Base-by-base conservation (phyloP, 2,888 invertebrate genomes). In the Heliconius aoede region DNA sequence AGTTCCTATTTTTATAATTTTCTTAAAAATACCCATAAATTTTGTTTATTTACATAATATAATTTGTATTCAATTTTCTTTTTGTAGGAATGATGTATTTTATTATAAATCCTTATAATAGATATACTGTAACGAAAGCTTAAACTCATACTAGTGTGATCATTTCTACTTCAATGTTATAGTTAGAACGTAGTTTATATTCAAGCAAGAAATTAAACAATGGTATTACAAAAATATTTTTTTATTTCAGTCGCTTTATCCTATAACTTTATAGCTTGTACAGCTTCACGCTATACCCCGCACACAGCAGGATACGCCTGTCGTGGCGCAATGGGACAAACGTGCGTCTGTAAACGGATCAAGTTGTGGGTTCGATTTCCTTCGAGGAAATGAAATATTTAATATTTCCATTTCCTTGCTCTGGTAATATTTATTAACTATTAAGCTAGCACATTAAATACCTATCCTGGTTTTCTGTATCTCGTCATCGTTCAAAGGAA, bases 1-100 rank as follows among this genome's bases (percentile, higher is more conserved):
- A 73, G 72, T 72, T 77, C 74, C 73, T 73, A 73, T 68, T 76
- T 75, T 62, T 21, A 55, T 61, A 15, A n/a, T 46, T 26, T 40
- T 61, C 24, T 60, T 26, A 58, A 32, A 36, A 40, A 21, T 21
- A 36, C 13, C 18, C 36, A 32, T n/a, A n/a, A n/a, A 13, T 36
- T 40, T 36, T 71, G 24, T 36, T 32, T 26, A 69, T 30, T 26
- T 9, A 18, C 18, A 30, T 46, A 46, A 28, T 64, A 55, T 51
- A 4, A 36, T 55, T 32, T 65, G 26, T 73, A 58, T 2, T 21
- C 30, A 51, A 21, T n/a, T 51, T n/a, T 30, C n/a, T n/a, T n/a
- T 51, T 69, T 32, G 24, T 55, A 69, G 55, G 1, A 8, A 55
- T 69, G 8, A 55, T 15, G n/a, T n/a, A 24, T 69, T 51, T 65